Percentiles rank a stretch among this genome's conserved stretches.
These are phyloP conservation scores for Coelinius sp. DNA, from an alignment of 2,888 invertebrate species.

Conservation along the genomic window DNA sequence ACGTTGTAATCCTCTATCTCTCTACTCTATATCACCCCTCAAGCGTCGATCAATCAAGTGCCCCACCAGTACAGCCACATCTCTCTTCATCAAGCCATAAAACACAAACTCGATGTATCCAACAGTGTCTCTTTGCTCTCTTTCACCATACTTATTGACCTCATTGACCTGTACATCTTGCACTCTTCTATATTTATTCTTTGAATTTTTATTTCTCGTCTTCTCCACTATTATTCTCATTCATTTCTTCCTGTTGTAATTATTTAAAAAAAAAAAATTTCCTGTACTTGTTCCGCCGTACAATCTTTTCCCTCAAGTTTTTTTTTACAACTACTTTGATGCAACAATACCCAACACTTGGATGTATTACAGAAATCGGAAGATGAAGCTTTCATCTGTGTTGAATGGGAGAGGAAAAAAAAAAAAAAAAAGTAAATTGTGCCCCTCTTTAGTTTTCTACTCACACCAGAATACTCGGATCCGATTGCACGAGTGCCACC, in stretches of 20 bases:
- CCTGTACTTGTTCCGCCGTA: neutral
- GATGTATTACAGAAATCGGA: neutral
- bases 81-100: neutral
- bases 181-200: neutral
- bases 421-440: too few relatives aligned
- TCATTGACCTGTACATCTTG: slow-evolving; percentile 29
- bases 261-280: neutral
- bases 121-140: slow-evolving; percentile 30
- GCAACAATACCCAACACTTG: slow-evolving; percentile 3
- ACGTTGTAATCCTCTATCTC: slow-evolving; percentile 16
- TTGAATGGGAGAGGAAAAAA: neutral
- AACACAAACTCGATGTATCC: too few relatives aligned
- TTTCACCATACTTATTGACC: slow-evolving; percentile 28
- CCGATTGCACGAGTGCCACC: slow-evolving; percentile 24
- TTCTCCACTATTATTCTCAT: neutral
- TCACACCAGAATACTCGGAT: slow-evolving; percentile 1
- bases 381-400: neutral
- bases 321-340: neutral
- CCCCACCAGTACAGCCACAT: neutral
- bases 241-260: too few relatives aligned
- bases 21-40: slow-evolving; percentile 39
- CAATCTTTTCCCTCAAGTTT: neutral
- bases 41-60: slow-evolving; percentile 27
- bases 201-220: slow-evolving; percentile 2
- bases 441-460: neutral